A percentile compares a stretch with the other conserved stretches of the same genome.
phyloP scores from a whole-genome alignment of 1,140 invertebrate species.

The Drosophila mojavensis region DNA sequence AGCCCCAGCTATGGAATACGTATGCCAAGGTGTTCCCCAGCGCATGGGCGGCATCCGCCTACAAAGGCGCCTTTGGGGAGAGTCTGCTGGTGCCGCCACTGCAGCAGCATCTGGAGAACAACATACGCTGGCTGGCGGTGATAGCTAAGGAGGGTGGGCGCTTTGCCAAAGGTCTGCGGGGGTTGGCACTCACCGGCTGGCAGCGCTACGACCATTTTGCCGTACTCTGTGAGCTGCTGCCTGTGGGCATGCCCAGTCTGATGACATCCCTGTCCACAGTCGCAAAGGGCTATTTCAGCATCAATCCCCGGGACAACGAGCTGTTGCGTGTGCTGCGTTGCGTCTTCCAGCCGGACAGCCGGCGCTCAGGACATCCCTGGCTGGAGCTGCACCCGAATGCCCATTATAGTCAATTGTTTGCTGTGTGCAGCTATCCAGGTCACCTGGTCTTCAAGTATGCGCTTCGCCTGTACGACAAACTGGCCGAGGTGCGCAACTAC shows the following conservation, averaged over 20 bases:
- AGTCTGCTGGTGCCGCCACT: slow-evolving; percentile 89
- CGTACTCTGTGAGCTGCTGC: slow-evolving; percentile 95
- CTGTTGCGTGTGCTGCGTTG: slow-evolving; percentile 87
- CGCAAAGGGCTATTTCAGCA: slow-evolving; percentile 87
- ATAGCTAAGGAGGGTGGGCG: slow-evolving; percentile 85
- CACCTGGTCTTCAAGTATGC: slow-evolving; percentile 86
- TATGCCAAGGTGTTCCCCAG: slow-evolving; percentile 92
- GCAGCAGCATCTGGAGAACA: slow-evolving; percentile 89
- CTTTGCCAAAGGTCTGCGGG: slow-evolving; percentile 86
- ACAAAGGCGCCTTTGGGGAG: slow-evolving; percentile 91
- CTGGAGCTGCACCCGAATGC: slow-evolving; percentile 73
- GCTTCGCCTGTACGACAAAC: slow-evolving; percentile 85
- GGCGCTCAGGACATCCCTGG: slow-evolving; percentile 79
- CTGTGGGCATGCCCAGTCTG: slow-evolving; percentile 91
- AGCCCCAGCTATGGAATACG: slow-evolving; percentile 88
- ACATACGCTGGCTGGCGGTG: slow-evolving; percentile 88
- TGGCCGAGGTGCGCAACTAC: slow-evolving; percentile 85
- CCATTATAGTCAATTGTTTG: slow-evolving; percentile 74
- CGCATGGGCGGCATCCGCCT: slow-evolving; percentile 90
- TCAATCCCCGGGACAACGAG: slow-evolving; percentile 84
- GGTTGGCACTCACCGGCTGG: slow-evolving; percentile 91
- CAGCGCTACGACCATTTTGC: slow-evolving; percentile 95
- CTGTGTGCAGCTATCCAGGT: slow-evolving; percentile 85
- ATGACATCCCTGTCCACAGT: slow-evolving; percentile 87
- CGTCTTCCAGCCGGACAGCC: slow-evolving; percentile 82